These are phyloP conservation scores for Rotaria sp. DNA, from an alignment of 2,888 invertebrate species.

Conservation along the genomic window DNA sequence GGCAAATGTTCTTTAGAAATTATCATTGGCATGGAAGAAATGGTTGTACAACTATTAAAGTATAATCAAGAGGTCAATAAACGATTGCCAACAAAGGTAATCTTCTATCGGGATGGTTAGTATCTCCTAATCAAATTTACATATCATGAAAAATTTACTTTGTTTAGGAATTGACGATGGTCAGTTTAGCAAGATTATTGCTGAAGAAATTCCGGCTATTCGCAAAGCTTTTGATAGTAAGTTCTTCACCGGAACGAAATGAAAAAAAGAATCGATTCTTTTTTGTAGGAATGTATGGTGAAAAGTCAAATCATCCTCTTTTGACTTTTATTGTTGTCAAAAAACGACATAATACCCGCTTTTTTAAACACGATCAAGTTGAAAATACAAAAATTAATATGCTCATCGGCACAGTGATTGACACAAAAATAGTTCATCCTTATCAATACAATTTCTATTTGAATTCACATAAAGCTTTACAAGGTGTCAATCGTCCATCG, in stretches of 20 bases:
- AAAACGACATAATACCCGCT: not conserved
- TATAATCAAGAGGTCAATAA: not conserved
- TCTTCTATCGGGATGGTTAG: not conserved
- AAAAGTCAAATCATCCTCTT: not conserved
- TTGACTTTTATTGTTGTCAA: not conserved
- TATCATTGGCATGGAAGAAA: not conserved
- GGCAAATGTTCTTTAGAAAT: not conserved
- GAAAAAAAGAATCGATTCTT: too few species aligned
- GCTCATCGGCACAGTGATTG: not conserved
- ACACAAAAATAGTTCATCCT: not conserved
- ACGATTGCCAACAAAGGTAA: not conserved
- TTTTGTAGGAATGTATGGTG: not conserved
- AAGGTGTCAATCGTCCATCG: constrained; percentile 41
- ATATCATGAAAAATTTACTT: too few species aligned
- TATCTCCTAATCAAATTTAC: too few species aligned
- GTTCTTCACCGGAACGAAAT: too few species aligned
- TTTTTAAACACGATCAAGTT: not conserved
- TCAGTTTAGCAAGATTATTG: not conserved
- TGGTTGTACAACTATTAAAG: not conserved
- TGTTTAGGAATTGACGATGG: not conserved
- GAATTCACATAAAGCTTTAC: not conserved
- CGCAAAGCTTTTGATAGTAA: not conserved
- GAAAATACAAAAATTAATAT: too few species aligned
- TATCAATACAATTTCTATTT: not conserved
- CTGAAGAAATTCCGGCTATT: not conserved